Conservation (phyloP, 2,113 vertebrate species). For the Poeciliopsis retropinna region DNA sequence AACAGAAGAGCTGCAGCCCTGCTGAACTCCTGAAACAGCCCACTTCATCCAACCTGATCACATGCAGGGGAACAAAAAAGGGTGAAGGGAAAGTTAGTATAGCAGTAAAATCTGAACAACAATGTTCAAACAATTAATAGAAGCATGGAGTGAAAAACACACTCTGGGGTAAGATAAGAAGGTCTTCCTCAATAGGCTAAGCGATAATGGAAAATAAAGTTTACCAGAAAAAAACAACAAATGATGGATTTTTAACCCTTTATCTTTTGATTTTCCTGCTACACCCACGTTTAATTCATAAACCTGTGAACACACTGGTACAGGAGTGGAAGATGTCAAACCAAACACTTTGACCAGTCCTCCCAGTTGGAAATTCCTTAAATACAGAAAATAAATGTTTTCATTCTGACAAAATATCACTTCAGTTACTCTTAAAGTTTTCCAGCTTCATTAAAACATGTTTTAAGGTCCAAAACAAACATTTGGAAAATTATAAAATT, state of each 20-base stretch:
- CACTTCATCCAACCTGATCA: background rate
- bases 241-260: background rate
- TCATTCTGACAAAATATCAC: too few species aligned
- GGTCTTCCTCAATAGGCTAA: too few species aligned
- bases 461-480: too few species aligned
- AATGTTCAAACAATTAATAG: background rate
- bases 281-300: background rate
- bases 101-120: background rate
- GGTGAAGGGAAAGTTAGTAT: background rate
- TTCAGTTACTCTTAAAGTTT: background rate
- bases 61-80: background rate
- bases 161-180: background rate
- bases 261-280: background rate
- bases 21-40: constrained; percentile 15
- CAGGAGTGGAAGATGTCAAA: background rate
- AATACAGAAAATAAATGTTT: background rate
- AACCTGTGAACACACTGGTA: background rate
- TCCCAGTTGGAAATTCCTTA: background rate
- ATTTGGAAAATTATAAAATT: too few species aligned
- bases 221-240: background rate
- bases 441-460: background rate
- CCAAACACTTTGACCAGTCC: too few species aligned
- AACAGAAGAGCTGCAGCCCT: background rate
- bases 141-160: background rate
- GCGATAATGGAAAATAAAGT: background rate